phyloP scores from a whole-genome alignment of 2,797 vertebrate genomes.

The Odontamblyopus lacepedii region DNA sequence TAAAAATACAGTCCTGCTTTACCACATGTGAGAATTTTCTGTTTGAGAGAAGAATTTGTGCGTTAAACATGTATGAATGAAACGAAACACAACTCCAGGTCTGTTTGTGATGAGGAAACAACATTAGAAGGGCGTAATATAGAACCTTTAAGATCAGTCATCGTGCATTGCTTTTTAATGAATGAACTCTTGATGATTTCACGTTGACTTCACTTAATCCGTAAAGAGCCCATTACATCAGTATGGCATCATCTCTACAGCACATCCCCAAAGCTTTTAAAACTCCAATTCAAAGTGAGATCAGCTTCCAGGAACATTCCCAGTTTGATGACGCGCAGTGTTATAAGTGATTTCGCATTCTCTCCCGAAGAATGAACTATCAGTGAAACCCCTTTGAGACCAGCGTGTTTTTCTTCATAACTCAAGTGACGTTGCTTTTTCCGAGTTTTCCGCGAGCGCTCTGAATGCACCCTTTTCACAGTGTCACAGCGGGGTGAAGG shows the following conservation, averaged over 20 bases:
- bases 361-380: constrained; percentile 44
- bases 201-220: not conserved
- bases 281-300: constrained; percentile 15
- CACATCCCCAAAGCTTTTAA: not conserved
- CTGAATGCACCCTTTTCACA: constrained; percentile 18
- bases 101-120: too few relatives aligned
- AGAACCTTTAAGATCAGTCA: too few relatives aligned
- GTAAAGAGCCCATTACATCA: not conserved
- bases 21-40: too few relatives aligned
- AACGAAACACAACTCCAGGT: too few relatives aligned
- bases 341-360: not conserved
- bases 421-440: constrained; percentile 36
- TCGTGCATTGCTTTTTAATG: not conserved
- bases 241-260: not conserved
- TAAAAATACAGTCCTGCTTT: too few relatives aligned
- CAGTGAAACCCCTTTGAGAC: constrained; percentile 45
- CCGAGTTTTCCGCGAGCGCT: constrained; percentile 17
- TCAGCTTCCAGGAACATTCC: constrained; percentile 29
- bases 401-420: constrained; percentile 47
- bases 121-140: too few relatives aligned
- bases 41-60: too few relatives aligned
- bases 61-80: too few relatives aligned
- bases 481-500: constrained; percentile 22
- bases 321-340: constrained; percentile 33
- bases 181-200: not conserved